Percentiles rank a stretch among this genome's conserved stretches.
Conservation (phyloP, 2,113 vertebrate species). For the Tursiops truncatus region DNA sequence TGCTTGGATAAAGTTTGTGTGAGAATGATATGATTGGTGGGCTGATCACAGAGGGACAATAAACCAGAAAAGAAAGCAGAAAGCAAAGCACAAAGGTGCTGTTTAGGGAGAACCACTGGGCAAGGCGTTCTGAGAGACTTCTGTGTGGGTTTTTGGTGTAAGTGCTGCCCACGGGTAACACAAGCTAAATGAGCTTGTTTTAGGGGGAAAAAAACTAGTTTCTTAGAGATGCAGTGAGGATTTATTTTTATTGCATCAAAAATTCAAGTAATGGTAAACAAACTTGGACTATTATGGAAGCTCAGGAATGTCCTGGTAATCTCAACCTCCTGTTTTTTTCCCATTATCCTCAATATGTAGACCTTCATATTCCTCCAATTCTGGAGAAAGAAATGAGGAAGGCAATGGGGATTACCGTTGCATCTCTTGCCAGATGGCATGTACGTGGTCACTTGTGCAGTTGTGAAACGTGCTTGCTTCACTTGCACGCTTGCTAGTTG, state of each 20-base stretch:
- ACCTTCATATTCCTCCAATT: neutral
- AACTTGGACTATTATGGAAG: neutral
- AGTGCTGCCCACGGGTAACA: neutral
- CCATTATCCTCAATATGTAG: neutral
- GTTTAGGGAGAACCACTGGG: neutral
- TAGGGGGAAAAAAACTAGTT: neutral
- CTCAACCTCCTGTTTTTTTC: neutral
- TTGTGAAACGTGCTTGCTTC: neutral
- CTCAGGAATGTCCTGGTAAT: neutral
- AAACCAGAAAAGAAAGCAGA: neutral
- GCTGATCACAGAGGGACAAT: neutral
- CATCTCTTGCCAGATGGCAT: neutral
- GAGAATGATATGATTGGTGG: neutral
- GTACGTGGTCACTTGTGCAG: neutral
- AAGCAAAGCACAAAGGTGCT: neutral
- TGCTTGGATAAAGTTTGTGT: neutral
- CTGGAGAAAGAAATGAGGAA: no score
- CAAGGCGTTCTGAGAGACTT: neutral
- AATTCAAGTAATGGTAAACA: neutral
- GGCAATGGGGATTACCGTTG: accelerated
- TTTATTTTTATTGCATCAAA: neutral
- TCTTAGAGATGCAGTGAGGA: neutral
- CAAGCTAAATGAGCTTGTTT: neutral
- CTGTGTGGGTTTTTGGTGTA: neutral
- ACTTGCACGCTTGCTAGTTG: neutral